A percentile compares a stretch with the other conserved stretches of the same genome.
Conservation (phyloP, 53 echinoderm and acorn worm species). For the Stichopus horrens region DNA sequence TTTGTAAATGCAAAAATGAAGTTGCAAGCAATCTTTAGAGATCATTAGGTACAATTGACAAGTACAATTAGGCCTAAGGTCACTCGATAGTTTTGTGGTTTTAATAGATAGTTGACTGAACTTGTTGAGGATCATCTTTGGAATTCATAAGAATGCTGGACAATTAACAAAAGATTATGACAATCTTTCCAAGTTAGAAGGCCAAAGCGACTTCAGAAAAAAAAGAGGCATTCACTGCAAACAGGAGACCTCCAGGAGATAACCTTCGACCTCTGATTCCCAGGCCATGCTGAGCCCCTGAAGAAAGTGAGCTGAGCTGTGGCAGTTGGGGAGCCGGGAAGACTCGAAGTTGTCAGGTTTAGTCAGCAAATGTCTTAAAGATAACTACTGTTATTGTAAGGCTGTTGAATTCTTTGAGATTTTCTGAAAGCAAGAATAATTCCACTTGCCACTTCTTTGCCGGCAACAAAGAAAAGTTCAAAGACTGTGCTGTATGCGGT, state of each 20-base stretch:
- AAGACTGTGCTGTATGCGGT: neutral
- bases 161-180: too few species aligned
- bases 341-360: conserved; percentile 28
- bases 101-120: too few species aligned
- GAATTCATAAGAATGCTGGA: too few species aligned
- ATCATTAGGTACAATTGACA: too few species aligned
- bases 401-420: neutral
- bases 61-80: too few species aligned
- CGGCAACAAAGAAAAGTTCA: conserved; percentile 2
- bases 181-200: too few species aligned
- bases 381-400: neutral
- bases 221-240: neutral
- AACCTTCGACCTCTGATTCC: conserved; percentile 35
- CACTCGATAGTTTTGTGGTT: too few species aligned
- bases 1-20: too few species aligned
- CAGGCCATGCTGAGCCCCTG: conserved; percentile 34
- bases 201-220: too few species aligned
- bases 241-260: neutral
- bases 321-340: conserved; percentile 1
- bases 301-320: neutral
- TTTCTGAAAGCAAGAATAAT: conserved; percentile 26
- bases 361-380: neutral
- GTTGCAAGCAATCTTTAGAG: too few species aligned
- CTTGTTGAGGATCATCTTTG: too few species aligned
- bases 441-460: conserved; percentile 15